Base-by-base conservation (phyloP, 2,113 vertebrate genomes). In the Bufo bufo region DNA sequence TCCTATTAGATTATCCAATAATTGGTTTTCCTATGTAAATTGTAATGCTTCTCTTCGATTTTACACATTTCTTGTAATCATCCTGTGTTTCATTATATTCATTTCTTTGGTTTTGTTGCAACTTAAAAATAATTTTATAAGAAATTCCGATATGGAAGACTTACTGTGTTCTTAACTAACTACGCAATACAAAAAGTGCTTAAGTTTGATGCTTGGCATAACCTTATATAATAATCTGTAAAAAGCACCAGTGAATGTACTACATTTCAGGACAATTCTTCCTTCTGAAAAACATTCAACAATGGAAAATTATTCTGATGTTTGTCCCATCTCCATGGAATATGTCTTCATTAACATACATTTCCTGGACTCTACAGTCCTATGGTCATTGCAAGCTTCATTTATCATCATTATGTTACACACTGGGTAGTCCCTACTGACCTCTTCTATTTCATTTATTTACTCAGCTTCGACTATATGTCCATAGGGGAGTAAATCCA, bases 371-470 rank as follows among this genome's bases (percentile, higher is more conserved):
- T 69, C 80, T 52, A n/a, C 69, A 63, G 79, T 82, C 69, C 86
- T 88, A 82, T 77, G 80, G 80, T 59, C 69, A 82, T 65, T 75
- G 80, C 71, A 77, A 58, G 80, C 80, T 83, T 83, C 78, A 87
- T 88, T 88, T 83, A 88, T 88, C 86, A 88, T 88, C 86, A 88
- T 88, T 88, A 88, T 82, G 63, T 77, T 63, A 52, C 47, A 83
- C 69, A 82, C n/a, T 69, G 58, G 69, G 66, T 75, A 61, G 54
- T 83, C 86, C 80, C 86, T 61, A 88, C 54, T 63, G 86, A 88
- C 69, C 45, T 74, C 33, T 69, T 74, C 65, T 49, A 87, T 87
- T 87, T 58, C 50, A 87, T 82, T 87, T 87, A 80, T 80, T 87
- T 87, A 81, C 65, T 87, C 65, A 19, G 50, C 63, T 87, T 87